Percentiles rank a stretch among this genome's conserved stretches.
Conservation (phyloP, 1,140 invertebrate species). For the Drosophila parabipectinata region DNA sequence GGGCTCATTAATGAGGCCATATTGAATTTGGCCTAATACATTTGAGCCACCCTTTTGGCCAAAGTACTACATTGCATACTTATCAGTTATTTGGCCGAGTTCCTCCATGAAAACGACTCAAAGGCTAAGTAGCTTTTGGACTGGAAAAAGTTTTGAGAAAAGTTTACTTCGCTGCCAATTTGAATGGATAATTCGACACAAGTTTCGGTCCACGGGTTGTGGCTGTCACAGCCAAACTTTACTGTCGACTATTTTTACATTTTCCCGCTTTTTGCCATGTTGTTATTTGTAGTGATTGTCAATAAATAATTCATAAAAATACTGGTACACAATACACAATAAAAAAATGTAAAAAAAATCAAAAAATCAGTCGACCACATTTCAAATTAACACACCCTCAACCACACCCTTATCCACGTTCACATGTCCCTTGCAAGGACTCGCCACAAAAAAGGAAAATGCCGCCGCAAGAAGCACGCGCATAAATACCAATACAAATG, state of each 20-base stretch:
- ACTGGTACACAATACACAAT: slow-evolving; percentile 54
- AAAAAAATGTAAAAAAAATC: slow-evolving; percentile 55
- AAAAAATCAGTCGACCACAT: slow-evolving; percentile 57
- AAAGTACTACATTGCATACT: slow-evolving; percentile 30
- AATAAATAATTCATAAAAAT: slow-evolving; percentile 78
- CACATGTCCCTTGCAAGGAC: slow-evolving; percentile 24
- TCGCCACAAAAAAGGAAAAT: slow-evolving; percentile 17
- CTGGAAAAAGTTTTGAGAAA: slow-evolving; percentile 18
- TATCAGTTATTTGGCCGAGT: slow-evolving; percentile 12
- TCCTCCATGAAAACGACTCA: slow-evolving; percentile 14
- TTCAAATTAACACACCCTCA: slow-evolving; percentile 69
- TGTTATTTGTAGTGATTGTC: slow-evolving; percentile 36
- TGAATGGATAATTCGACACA: slow-evolving; percentile 37
- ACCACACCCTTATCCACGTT: slow-evolving; percentile 6
- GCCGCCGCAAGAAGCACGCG: slow-evolving; percentile 52
- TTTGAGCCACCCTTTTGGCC: slow-evolving; percentile 1
- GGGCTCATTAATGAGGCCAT: slow-evolving; percentile 3
- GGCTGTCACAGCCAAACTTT: slow-evolving; percentile 59
- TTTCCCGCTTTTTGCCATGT: not conserved
- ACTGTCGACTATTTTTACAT: slow-evolving; percentile 23
- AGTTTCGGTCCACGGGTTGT: slow-evolving; percentile 37
- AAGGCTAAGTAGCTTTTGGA: slow-evolving; percentile 34
- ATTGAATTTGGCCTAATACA: slow-evolving; percentile 22
- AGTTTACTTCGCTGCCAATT: slow-evolving; percentile 29
- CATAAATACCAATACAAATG: slow-evolving; percentile 76